A percentile compares a stretch with the other conserved stretches of the same genome.
phyloP scores from a whole-genome alignment of 1,140 invertebrate genomes.

The Neotoxoptera formosana region DNA sequence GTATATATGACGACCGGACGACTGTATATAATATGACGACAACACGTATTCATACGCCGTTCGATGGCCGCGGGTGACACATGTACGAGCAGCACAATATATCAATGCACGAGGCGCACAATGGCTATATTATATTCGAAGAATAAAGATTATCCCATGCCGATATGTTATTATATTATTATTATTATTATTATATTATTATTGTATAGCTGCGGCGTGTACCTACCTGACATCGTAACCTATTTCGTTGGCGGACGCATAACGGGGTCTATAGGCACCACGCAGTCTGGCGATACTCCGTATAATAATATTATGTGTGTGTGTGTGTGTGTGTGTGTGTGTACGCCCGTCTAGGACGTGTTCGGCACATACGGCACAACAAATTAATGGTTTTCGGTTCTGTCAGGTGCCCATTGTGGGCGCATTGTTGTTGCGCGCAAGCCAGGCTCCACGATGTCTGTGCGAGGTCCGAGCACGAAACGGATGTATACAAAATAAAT shows the following conservation, averaged over 20 bases:
- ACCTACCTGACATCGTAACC: conserved; percentile 39
- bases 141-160: not conserved
- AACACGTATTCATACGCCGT: not conserved
- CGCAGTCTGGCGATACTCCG: conserved; percentile 41
- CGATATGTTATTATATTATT: not conserved
- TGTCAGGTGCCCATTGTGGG: conserved; percentile 38
- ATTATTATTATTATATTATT: too few relatives aligned
- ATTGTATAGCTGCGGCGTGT: not conserved
- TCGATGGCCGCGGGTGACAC: not conserved
- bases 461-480: not conserved
- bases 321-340: too few relatives aligned
- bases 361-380: not conserved
- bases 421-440: not conserved
- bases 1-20: not conserved
- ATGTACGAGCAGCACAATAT: not conserved
- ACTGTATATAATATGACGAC: not conserved
- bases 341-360: not conserved
- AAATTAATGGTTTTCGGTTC: conserved; percentile 43
- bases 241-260: not conserved
- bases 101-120: not conserved
- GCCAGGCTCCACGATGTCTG: conserved; percentile 39
- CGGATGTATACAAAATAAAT: conserved; percentile 34
- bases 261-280: conserved; percentile 38
- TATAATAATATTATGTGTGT: too few relatives aligned
- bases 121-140: not conserved